Conservation (phyloP, 2,888 invertebrate genomes). For the Lottia scabra region DNA sequence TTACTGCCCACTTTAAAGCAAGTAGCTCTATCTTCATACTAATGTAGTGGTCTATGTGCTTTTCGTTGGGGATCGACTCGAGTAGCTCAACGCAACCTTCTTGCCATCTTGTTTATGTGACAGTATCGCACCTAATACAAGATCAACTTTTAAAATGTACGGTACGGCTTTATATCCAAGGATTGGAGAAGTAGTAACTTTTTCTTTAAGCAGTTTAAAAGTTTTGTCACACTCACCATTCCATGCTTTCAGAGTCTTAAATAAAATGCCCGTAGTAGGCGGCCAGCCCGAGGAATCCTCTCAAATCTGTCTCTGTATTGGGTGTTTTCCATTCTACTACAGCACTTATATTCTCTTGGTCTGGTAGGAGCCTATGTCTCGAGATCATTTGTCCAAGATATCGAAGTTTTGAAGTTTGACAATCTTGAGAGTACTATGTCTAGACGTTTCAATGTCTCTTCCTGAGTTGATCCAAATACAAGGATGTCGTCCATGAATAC, state of each 20-base stretch:
- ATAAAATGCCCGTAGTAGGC: conserved; percentile 32
- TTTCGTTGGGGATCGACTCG: conserved; percentile 16
- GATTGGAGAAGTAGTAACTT: conserved; percentile 25
- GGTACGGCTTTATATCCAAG: conserved; percentile 24
- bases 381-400: conserved; percentile 30
- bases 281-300: conserved; percentile 29
- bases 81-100: conserved; percentile 26
- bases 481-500: conserved; percentile 39
- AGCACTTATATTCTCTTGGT: conserved; percentile 17
- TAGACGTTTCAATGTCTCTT: conserved; percentile 31
- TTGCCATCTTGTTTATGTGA: conserved; percentile 27
- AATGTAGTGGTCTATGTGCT: conserved; percentile 28
- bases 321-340: conserved; percentile 16
- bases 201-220: conserved; percentile 26
- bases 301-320: conserved; percentile 2
- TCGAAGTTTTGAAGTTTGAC: conserved; percentile 12
- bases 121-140: conserved; percentile 28
- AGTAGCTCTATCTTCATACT: conserved; percentile 34
- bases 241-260: conserved; percentile 26
- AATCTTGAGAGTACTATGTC: conserved; percentile 34
- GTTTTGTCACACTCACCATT: conserved; percentile 22
- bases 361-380: conserved; percentile 6
- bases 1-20: conserved; percentile 34
- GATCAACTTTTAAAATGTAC: conserved; percentile 26
- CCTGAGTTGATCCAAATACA: conserved; percentile 31